These are phyloP conservation scores for Orthosia incerta DNA, from an alignment of 2,888 invertebrate species.

Conservation along the genomic window DNA sequence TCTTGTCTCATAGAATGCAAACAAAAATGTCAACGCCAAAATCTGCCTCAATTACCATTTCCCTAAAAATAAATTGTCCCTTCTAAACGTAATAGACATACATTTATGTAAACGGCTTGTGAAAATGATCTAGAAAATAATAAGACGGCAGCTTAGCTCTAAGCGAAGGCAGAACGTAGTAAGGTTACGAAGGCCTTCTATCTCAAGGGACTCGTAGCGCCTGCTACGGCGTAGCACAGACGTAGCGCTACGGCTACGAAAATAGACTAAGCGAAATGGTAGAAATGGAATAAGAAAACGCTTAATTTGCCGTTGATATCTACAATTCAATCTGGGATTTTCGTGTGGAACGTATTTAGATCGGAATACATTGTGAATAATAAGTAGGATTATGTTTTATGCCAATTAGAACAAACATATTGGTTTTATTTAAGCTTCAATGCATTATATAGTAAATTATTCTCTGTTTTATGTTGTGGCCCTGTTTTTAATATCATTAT, in stretches of 20 bases:
- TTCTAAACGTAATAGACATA: conserved; percentile 47
- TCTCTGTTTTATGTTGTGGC: neutral
- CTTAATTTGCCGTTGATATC: conserved; percentile 38
- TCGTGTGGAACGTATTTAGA: conserved; percentile 9
- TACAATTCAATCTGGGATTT: conserved; percentile 32
- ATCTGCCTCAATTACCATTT: conserved; percentile 5
- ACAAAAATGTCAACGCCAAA: neutral
- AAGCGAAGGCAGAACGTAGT: conserved; percentile 81
- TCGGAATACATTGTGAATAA: neutral
- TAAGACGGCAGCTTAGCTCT: conserved; percentile 81
- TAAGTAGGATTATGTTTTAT: neutral
- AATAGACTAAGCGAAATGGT: conserved; percentile 75
- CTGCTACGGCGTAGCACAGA: conserved; percentile 85
- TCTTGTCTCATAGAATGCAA: neutral
- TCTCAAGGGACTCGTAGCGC: conserved; percentile 86
- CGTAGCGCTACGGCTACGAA: conserved; percentile 84
- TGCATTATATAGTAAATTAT: neutral
- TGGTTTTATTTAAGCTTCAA: neutral
- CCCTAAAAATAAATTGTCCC: conserved; percentile 17
- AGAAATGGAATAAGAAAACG: conserved; percentile 60
- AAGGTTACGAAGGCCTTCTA: conserved; percentile 79
- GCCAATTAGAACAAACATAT: neutral
- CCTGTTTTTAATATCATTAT: neutral
- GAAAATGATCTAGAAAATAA: conserved; percentile 82
- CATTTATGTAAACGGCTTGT: conserved; percentile 65